These are phyloP conservation scores for Bufo bufo DNA, from an alignment of 2,113 vertebrate genomes.

Conservation along the genomic window DNA sequence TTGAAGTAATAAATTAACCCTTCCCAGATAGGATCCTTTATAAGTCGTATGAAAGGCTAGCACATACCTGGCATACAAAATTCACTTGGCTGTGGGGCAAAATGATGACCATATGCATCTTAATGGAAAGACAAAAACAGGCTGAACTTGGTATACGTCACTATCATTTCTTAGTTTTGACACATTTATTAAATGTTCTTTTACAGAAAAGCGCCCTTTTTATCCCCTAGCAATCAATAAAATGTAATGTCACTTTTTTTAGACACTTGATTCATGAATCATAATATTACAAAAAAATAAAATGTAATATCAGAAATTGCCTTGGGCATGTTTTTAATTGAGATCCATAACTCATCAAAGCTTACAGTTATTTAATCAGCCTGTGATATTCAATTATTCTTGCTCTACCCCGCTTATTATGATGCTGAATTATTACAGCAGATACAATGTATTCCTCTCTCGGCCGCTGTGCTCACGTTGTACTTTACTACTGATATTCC, in stretches of 20 bases:
- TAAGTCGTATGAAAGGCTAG: no score
- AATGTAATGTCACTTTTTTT: background rate
- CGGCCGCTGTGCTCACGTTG: background rate
- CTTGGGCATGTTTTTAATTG: constrained; percentile 10
- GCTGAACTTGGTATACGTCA: background rate
- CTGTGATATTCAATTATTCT: constrained; percentile 19
- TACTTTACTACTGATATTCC: background rate
- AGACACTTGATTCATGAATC: background rate
- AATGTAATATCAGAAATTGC: constrained; percentile 7
- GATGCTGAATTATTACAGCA: background rate
- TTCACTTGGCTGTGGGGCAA: background rate
- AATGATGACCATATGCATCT: background rate
- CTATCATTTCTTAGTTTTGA: background rate
- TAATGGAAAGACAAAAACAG: background rate
- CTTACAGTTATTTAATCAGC: background rate
- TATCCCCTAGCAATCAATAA: background rate
- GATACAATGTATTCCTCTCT: background rate
- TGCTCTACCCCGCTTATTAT: constrained; percentile 6
- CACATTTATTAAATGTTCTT: background rate
- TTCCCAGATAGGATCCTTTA: no score
- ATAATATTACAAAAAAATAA: background rate
- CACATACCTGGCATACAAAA: background rate
- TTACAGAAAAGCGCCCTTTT: background rate
- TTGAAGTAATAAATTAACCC: no score
- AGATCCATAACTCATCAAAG: background rate